A percentile compares a stretch with the other conserved stretches of the same genome.
Conservation (phyloP, 2,888 invertebrate species). For the Hanleya hanleyi region DNA sequence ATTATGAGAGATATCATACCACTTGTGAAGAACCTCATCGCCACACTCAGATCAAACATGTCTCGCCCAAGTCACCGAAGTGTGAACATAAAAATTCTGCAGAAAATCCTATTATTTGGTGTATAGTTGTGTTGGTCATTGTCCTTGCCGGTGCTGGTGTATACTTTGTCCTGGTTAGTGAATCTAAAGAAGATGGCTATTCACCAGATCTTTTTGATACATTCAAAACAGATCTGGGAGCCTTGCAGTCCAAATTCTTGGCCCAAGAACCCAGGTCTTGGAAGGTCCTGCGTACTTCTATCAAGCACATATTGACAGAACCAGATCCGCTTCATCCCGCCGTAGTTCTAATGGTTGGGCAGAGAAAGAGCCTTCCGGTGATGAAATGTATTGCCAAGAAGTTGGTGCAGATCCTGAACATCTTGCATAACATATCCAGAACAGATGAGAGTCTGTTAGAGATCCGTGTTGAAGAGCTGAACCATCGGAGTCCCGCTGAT, state of each 20-base stretch:
- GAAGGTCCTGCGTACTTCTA: constrained; percentile 44
- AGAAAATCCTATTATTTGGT: too few species aligned
- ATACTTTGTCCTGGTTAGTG: too few species aligned
- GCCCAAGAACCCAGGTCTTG: constrained; percentile 48
- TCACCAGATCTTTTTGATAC: not conserved
- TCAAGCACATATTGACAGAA: constrained; percentile 43
- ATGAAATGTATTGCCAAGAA: constrained; percentile 43
- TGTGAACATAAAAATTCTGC: too few species aligned
- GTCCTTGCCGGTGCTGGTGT: too few species aligned
- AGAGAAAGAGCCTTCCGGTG: not conserved
- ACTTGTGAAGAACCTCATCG: too few species aligned
- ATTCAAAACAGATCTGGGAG: not conserved
- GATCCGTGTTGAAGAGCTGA: constrained; percentile 32
- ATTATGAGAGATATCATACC: too few species aligned
- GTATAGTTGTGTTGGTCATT: too few species aligned
- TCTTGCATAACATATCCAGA: constrained; percentile 14
- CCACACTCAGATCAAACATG: too few species aligned
- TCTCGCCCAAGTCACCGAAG: too few species aligned
- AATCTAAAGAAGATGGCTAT: too few species aligned
- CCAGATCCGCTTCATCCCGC: constrained; percentile 50
- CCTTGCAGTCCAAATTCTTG: constrained; percentile 36
- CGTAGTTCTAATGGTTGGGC: constrained; percentile 46
- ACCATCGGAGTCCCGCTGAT: constrained; percentile 15
- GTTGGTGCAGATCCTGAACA: constrained; percentile 35
- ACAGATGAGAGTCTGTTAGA: constrained; percentile 18